Evolutionary conservation across 1,140 invertebrate genomes (phyloP).

Genomic region (Sitophilus oryzae): DNA sequence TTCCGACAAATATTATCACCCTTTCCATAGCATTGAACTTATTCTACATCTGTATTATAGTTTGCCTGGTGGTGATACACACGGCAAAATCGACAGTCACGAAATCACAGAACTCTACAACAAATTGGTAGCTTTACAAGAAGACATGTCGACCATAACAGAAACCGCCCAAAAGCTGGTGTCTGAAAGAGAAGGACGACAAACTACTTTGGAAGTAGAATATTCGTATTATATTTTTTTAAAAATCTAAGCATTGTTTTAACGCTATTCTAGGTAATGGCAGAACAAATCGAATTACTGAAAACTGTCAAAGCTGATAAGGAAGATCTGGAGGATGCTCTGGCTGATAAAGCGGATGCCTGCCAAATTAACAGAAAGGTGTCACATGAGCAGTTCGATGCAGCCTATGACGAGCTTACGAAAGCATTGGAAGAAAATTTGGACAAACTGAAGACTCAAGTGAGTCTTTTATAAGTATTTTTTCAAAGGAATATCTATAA

Average conservation of each 20-base stretch:
- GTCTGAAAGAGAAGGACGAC: constrained; percentile 39
- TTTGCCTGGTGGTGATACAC: constrained; percentile 10
- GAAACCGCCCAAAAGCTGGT: constrained; percentile 36
- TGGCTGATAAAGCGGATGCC: constrained; percentile 66
- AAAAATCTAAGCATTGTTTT: background rate
- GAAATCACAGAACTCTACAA: constrained; percentile 21
- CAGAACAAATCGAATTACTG: constrained; percentile 41
- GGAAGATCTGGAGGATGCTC: constrained; percentile 58
- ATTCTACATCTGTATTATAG: constrained; percentile 3
- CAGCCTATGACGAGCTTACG: constrained; percentile 57
- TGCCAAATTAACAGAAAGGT: constrained; percentile 61
- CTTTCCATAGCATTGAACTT: too few relatives aligned
- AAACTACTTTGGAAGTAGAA: constrained; percentile 31
- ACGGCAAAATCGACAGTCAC: constrained; percentile 3
- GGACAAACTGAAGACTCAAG: constrained; percentile 55
- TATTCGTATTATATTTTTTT: background rate
- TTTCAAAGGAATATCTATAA: too few relatives aligned
- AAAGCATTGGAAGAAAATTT: constrained; percentile 57
- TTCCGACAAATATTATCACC: too few relatives aligned
- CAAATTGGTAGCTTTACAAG: constrained; percentile 41
- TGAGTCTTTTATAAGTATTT: too few relatives aligned
- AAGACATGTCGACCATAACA: constrained; percentile 41
- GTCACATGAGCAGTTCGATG: constrained; percentile 62
- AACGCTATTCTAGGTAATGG: constrained; percentile 23
- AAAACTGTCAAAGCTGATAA: constrained; percentile 55